These are phyloP conservation scores for Rhizoglyphus robini DNA, from an alignment of 1,140 invertebrate genomes.

Conservation along the genomic window DNA sequence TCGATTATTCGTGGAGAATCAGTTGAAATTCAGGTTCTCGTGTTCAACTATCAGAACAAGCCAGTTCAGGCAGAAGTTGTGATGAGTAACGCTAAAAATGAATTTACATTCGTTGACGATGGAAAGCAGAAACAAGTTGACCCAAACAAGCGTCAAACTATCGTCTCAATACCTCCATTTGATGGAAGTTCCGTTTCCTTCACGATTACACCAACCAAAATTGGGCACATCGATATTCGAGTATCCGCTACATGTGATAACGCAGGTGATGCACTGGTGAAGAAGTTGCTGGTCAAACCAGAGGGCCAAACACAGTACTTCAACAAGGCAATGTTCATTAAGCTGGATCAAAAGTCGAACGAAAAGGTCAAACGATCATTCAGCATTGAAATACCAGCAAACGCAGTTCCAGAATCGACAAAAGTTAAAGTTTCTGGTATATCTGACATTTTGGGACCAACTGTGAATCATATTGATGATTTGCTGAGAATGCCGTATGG, in stretches of 20 bases:
- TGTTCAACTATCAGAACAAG: no score
- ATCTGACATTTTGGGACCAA: no score
- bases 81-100: constrained; percentile 59
- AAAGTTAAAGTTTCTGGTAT: constrained; percentile 57
- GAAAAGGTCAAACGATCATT: constrained; percentile 40
- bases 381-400: constrained; percentile 52
- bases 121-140: no score
- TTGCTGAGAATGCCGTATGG: no score
- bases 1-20: no score
- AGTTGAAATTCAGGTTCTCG: no score
- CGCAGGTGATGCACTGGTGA: constrained; percentile 51
- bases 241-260: constrained; percentile 48
- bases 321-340: constrained; percentile 59
- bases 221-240: constrained; percentile 62
- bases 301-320: constrained; percentile 60
- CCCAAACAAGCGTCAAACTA: no score
- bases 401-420: constrained; percentile 55
- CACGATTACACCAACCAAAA: constrained; percentile 55
- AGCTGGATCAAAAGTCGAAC: constrained; percentile 36
- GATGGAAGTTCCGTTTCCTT: constrained; percentile 57
- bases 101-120: no score
- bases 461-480: no score
- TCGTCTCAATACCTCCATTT: constrained; percentile 51
- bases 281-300: constrained; percentile 56
- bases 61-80: constrained; percentile 64